These are phyloP conservation scores for Plemyria rubiginata DNA, from an alignment of 2,888 invertebrate genomes.

Conservation along the genomic window DNA sequence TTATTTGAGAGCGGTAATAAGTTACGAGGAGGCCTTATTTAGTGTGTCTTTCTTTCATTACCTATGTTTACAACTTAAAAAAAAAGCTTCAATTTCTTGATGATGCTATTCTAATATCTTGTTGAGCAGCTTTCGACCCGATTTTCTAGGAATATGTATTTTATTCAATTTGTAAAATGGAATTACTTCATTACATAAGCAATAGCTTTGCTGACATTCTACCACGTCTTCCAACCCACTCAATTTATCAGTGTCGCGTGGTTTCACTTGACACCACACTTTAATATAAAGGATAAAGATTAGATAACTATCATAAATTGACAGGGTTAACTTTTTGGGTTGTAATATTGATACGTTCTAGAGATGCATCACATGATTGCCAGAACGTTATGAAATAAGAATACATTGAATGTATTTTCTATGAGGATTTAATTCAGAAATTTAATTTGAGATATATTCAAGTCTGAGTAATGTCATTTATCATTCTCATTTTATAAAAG, in stretches of 20 bases:
- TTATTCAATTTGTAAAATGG: background rate
- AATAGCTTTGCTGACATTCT: slow-evolving; percentile 21
- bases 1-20: too few species aligned
- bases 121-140: too few species aligned
- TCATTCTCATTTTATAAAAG: background rate
- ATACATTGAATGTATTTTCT: too few species aligned
- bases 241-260: slow-evolving; percentile 44
- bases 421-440: background rate
- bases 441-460: too few species aligned
- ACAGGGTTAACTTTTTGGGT: background rate
- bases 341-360: background rate
- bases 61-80: too few species aligned
- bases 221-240: slow-evolving; percentile 27
- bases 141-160: background rate
- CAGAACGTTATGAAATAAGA: too few species aligned
- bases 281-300: slow-evolving; percentile 42
- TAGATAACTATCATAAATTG: slow-evolving; percentile 2
- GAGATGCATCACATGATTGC: too few species aligned
- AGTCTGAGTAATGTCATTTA: background rate
- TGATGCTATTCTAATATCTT: too few species aligned
- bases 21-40: too few species aligned
- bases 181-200: slow-evolving; percentile 3
- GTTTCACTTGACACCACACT: slow-evolving; percentile 31
- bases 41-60: too few species aligned
- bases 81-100: too few species aligned